These are phyloP conservation scores for Drosophila orosa DNA, from an alignment of 1,140 invertebrate species.

Conservation along the genomic window DNA sequence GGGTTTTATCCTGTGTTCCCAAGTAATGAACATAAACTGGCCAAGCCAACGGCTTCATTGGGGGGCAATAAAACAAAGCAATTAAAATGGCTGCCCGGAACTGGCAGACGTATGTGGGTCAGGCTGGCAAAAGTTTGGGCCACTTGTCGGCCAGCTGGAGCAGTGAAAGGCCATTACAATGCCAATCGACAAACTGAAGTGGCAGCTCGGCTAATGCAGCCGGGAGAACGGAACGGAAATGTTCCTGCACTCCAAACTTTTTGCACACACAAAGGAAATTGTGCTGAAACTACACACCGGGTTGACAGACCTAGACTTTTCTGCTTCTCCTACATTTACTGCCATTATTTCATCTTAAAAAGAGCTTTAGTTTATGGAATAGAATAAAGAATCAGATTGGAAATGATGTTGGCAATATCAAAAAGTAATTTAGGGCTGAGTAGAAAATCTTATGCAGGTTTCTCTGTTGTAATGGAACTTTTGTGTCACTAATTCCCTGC, in stretches of 20 bases:
- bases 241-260: conserved; percentile 52
- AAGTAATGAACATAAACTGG: conserved; percentile 30
- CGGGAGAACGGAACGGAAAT: conserved; percentile 32
- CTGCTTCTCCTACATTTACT: neutral
- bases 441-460: neutral
- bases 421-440: neutral
- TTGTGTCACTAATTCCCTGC: conserved; percentile 13
- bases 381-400: neutral
- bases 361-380: neutral
- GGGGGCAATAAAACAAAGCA: conserved; percentile 69
- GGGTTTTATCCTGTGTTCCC: conserved; percentile 6
- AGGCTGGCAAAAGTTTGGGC: conserved; percentile 52
- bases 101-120: conserved; percentile 65
- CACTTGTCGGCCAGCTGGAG: conserved; percentile 50
- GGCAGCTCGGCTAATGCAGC: conserved; percentile 54
- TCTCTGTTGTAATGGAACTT: too few relatives aligned
- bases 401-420: neutral
- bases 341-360: neutral
- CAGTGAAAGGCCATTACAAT: conserved; percentile 69
- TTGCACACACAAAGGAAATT: conserved; percentile 47
- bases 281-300: conserved; percentile 40
- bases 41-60: conserved; percentile 48
- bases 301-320: conserved; percentile 14
- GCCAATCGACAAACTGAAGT: conserved; percentile 67
- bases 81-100: conserved; percentile 68